Conservation (phyloP, 2,113 vertebrate species). For the Euleptes europaea region DNA sequence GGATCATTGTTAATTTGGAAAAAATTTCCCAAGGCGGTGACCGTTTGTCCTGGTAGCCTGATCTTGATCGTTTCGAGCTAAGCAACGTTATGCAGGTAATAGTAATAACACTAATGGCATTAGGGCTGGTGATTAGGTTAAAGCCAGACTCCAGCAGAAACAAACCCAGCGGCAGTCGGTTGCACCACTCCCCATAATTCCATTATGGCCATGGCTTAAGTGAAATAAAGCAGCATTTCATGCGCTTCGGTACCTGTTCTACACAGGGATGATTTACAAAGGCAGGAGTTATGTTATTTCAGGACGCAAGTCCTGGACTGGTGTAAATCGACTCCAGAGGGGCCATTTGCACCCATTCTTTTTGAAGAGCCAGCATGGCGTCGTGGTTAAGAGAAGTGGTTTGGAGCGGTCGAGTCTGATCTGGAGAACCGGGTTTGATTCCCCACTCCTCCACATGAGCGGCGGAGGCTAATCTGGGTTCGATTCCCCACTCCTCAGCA, state of each 20-base stretch:
- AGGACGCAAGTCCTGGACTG: neutral
- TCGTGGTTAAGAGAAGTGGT: neutral
- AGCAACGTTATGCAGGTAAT: neutral
- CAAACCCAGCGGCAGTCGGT: neutral
- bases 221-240: neutral
- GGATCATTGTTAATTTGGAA: neutral
- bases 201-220: neutral
- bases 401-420: no score
- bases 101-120: neutral
- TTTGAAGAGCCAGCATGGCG: no score
- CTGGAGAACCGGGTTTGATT: no score
- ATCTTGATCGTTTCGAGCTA: fast-evolving
- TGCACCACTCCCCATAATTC: neutral
- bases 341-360: neutral
- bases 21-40: neutral
- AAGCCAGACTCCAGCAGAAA: conserved; percentile 35
- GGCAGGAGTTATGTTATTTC: neutral
- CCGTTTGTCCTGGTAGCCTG: fast-evolving
- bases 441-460: no score
- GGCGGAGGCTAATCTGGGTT: no score
- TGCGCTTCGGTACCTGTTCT: neutral
- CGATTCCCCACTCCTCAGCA: no score
- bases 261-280: fast-evolving
- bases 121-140: conserved; percentile 29
- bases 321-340: neutral